A percentile compares a stretch with the other conserved stretches of the same genome.
Conservation (phyloP, 2,888 invertebrate genomes). For the Andrena fulva region DNA sequence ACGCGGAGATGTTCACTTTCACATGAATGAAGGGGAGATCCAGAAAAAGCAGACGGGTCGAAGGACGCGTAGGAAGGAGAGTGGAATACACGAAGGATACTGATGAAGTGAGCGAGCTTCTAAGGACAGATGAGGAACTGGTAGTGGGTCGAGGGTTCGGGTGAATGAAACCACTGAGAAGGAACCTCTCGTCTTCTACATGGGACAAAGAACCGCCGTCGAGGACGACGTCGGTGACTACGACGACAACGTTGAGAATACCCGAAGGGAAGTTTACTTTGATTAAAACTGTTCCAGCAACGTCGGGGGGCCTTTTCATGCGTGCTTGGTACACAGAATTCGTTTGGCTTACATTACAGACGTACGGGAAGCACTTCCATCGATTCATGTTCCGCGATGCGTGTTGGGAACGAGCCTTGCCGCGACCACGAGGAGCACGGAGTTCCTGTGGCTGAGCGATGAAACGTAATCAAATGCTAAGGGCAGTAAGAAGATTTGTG, state of each 20-base stretch:
- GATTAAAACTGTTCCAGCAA: conserved; percentile 75
- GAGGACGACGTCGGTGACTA: conserved; percentile 37
- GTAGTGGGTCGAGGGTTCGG: conserved; percentile 56
- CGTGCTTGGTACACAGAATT: conserved; percentile 45
- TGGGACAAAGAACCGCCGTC: conserved; percentile 60
- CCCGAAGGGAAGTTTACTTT: conserved; percentile 72
- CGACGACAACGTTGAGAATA: conserved; percentile 38
- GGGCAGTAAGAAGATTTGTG: background rate
- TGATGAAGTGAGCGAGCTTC: conserved; percentile 62
- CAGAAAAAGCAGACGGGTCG: background rate
- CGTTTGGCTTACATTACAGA: conserved; percentile 45
- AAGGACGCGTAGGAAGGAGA: background rate
- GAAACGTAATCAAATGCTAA: background rate
- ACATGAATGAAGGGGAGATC: background rate
- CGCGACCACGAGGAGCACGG: background rate
- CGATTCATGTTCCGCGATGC: conserved; percentile 34
- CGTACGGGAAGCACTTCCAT: conserved; percentile 20
- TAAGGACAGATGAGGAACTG: conserved; percentile 49
- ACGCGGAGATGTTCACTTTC: background rate
- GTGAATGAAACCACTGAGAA: conserved; percentile 62
- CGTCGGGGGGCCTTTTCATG: conserved; percentile 55
- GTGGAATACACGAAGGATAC: conserved; percentile 30
- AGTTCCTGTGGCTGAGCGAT: background rate
- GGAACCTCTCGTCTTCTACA: conserved; percentile 49
- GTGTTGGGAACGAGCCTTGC: conserved; percentile 6